These are phyloP conservation scores for Gymnosoma rotundatum DNA, from an alignment of 2,888 invertebrate genomes.

Conservation along the genomic window DNA sequence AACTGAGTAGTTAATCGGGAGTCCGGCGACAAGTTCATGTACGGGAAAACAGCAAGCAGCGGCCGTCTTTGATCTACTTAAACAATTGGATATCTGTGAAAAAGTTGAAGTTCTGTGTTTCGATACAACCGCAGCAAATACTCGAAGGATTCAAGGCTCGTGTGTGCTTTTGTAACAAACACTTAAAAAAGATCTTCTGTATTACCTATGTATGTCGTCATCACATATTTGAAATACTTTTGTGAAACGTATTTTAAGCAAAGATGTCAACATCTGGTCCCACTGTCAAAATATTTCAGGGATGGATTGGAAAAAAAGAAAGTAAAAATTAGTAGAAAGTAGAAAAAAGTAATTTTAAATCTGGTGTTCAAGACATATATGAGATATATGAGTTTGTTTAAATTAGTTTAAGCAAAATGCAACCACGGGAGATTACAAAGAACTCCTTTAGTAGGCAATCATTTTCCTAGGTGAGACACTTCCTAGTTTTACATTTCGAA, in stretches of 20 bases:
- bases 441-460: background rate
- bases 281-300: slow-evolving; percentile 4
- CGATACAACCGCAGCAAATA: slow-evolving; percentile 5
- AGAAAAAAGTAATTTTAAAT: slow-evolving; percentile 19
- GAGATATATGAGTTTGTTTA: background rate
- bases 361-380: background rate
- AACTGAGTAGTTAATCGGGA: background rate
- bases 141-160: background rate
- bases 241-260: slow-evolving; percentile 2
- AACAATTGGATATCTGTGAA: slow-evolving; percentile 1
- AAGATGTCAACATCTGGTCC: slow-evolving; percentile 7
- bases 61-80: too few species aligned
- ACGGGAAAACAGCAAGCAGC: slow-evolving; percentile 4
- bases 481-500: slow-evolving; percentile 5
- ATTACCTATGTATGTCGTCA: slow-evolving; percentile 1
- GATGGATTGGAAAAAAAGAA: background rate
- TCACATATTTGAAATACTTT: slow-evolving; percentile 7
- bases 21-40: background rate
- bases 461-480: background rate
- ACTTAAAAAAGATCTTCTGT: slow-evolving; percentile 11
- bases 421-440: background rate
- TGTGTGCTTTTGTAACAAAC: slow-evolving; percentile 8
- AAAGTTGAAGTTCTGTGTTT: background rate
- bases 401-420: too few species aligned
- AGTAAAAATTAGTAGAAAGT: too few species aligned